These are phyloP conservation scores for Ctena decussata DNA, from an alignment of 2,888 invertebrate species.

Conservation along the genomic window DNA sequence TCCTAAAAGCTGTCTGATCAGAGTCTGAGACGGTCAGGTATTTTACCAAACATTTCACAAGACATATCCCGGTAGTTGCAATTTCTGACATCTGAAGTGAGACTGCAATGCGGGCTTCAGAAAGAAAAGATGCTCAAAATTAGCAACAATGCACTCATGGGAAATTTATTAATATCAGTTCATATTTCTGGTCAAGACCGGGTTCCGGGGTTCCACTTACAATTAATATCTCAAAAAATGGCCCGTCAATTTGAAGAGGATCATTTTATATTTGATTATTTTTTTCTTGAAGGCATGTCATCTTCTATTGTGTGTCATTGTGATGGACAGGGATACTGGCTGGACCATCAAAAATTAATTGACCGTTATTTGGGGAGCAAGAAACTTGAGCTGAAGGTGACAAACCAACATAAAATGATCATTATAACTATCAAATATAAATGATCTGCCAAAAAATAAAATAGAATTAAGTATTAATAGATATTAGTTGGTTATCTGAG, in stretches of 20 bases:
- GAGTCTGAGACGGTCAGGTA: no score
- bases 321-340: not conserved
- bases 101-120: not conserved
- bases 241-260: not conserved
- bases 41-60: no score
- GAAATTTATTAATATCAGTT: slow-evolving; percentile 7
- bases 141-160: not conserved
- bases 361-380: not conserved
- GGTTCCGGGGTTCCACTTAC: not conserved
- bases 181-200: not conserved
- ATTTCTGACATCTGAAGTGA: not conserved
- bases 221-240: slow-evolving; percentile 9
- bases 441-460: not conserved
- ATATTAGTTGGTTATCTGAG: slow-evolving; percentile 7
- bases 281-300: slow-evolving; percentile 6
- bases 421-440: slow-evolving; percentile 2
- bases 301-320: not conserved
- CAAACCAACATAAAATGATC: not conserved
- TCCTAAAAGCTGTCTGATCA: no score
- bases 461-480: not conserved
- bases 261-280: not conserved
- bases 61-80: no score
- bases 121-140: not conserved
- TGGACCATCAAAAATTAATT: not conserved
- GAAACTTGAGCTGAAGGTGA: not conserved